Evolutionary conservation across 2,113 vertebrate genomes (phyloP).

Genomic region (Sprattus sprattus): DNA sequence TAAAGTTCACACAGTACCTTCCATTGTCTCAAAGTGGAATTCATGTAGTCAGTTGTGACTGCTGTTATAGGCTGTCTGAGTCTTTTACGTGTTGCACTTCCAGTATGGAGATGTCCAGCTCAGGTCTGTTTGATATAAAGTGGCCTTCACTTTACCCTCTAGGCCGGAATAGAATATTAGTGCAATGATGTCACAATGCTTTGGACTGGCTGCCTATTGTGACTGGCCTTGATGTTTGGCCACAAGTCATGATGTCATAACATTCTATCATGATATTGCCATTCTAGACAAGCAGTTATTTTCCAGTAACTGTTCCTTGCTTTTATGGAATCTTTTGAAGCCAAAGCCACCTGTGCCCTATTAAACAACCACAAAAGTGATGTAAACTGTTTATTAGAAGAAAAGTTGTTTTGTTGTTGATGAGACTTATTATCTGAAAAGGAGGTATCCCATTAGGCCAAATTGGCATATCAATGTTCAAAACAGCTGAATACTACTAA

Average conservation of each 20-base stretch:
- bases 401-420: background rate
- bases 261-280: slow-evolving; percentile 1
- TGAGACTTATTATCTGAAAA: background rate
- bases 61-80: background rate
- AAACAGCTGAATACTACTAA: background rate
- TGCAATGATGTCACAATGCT: slow-evolving; percentile 9
- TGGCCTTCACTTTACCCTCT: background rate
- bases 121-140: background rate
- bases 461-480: background rate
- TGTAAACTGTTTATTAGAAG: background rate
- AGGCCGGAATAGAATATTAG: slow-evolving; percentile 3
- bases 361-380: background rate
- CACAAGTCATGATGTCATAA: background rate
- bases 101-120: background rate
- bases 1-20: background rate
- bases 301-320: background rate
- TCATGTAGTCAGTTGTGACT: background rate
- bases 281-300: background rate
- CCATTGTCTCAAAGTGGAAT: background rate
- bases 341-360: background rate
- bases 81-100: background rate
- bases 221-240: background rate
- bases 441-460: background rate
- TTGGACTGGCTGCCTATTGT: background rate
- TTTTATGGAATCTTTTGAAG: background rate